Conservation (phyloP, 2,113 vertebrate species). For the Perca fluviatilis region DNA sequence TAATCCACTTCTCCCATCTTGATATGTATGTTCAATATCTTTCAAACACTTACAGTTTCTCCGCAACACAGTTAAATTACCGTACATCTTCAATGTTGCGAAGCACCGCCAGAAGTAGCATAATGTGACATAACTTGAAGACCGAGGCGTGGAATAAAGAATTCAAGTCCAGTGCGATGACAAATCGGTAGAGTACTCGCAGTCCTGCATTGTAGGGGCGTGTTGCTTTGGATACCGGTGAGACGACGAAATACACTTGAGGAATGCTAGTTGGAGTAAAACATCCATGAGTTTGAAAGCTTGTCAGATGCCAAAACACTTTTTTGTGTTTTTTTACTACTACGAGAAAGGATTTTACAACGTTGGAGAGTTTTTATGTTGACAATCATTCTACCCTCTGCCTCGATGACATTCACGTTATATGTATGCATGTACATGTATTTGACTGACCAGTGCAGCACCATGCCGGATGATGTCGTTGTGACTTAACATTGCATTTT, state of each 20-base stretch:
- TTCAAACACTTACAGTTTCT: background rate
- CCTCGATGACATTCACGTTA: too few relatives aligned
- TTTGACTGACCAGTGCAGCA: background rate
- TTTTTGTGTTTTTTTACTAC: background rate
- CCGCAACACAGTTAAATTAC: background rate
- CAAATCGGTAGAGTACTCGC: too few relatives aligned
- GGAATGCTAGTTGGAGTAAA: background rate
- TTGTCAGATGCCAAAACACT: too few relatives aligned
- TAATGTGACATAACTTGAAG: too few relatives aligned
- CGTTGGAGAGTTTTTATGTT: background rate
- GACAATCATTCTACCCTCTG: background rate
- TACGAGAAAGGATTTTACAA: too few relatives aligned
- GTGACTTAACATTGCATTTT: background rate
- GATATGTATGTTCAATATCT: background rate
- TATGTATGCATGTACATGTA: background rate
- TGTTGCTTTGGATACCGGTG: background rate
- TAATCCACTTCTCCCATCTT: background rate
- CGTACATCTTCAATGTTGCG: background rate
- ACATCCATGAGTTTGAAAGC: too few relatives aligned
- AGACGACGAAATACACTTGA: background rate
- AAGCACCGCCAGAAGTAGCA: background rate
- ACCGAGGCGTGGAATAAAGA: background rate
- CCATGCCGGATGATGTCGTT: slow-evolving; percentile 1
- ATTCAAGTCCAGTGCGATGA: background rate
- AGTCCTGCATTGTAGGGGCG: too few relatives aligned